Base-by-base conservation (phyloP, 2,888 invertebrate genomes). In the Tachina fera region DNA sequence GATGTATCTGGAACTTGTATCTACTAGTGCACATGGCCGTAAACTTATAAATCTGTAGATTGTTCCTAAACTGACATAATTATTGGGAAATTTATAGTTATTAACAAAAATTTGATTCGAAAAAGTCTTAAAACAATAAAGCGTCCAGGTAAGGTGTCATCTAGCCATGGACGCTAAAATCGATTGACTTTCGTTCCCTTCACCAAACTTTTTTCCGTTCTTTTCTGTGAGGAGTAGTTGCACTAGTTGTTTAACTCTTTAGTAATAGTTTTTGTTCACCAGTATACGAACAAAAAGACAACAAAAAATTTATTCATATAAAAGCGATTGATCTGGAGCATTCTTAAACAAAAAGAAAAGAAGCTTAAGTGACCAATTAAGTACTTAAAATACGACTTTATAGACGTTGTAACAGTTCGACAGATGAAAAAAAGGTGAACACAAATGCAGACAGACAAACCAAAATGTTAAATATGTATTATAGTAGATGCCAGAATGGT, bases 281-380 rank as follows among this genome's bases (percentile, higher is more conserved):
- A n/a, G 4, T 31, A 31, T 49, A 43, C 68, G 19, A 68, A 58
- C 13, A 58, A 41, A 80, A 72, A 47, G 16, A 49, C 6, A 68
- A 45, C 49, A 16, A 13, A 70, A 71, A 63, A 58, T 49, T 39
- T 51, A 83, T 77, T 77, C 63, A 76, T 65, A 51, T 14, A 49
- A 58, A 60, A 47, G 51, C 65, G 49, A 65, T 74, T 74, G 14
- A 31, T 53, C 51, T 65, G 16, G 45, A 77, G 67, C 14, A 76
- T 76, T 82, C 71, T 58, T 41, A 39, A 47, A 82, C 58, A 77
- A 83, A 83, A 51, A 58, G 65, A 51, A 31, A 31, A 31, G 71
- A 77, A 72, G 77, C 77, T 72, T 83, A 83, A 83, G 65, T 67
- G 72, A 67, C 83, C 83, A 77, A 77, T 83, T 83, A 77, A 77